Conservation (phyloP, 92 coral and sea anemone genomes). For the Phenganax stokvisi region DNA sequence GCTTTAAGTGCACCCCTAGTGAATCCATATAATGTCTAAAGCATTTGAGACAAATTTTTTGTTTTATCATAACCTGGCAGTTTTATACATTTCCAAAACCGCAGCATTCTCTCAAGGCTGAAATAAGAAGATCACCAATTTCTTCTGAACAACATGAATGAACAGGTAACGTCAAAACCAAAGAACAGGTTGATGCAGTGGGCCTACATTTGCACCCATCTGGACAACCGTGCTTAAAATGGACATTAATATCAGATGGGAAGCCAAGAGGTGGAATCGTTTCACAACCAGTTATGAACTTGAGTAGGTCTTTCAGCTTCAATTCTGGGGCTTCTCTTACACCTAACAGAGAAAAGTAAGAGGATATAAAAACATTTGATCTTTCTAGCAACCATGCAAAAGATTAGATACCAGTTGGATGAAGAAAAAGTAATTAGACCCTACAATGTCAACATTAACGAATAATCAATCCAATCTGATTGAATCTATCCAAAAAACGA, state of each 20-base stretch:
- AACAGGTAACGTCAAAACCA: not conserved
- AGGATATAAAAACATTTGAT: no score
- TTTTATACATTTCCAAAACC: not conserved
- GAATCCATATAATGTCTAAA: no score
- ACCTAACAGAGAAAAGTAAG: not conserved
- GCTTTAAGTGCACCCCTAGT: no score
- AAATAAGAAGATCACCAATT: not conserved
- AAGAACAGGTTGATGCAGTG: not conserved
- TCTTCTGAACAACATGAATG: not conserved
- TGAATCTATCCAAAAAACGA: no score
- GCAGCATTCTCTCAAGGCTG: conserved; percentile 6
- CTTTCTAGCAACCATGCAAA: no score
- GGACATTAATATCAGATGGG: not conserved
- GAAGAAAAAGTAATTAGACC: no score
- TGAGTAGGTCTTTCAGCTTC: not conserved
- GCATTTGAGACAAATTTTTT: no score
- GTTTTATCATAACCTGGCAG: not conserved
- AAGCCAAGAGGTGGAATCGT: not conserved
- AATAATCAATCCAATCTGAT: no score
- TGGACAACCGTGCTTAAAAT: not conserved
- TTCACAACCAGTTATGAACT: not conserved
- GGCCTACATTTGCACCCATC: conserved; percentile 1
- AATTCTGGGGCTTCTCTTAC: not conserved
- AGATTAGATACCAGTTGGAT: no score
- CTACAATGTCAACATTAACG: no score